Evolutionary conservation across 2,797 vertebrate species (phyloP), one percentile per base, ranked within the genome.

Genomic region (Pelodytes ibericus): DNA sequence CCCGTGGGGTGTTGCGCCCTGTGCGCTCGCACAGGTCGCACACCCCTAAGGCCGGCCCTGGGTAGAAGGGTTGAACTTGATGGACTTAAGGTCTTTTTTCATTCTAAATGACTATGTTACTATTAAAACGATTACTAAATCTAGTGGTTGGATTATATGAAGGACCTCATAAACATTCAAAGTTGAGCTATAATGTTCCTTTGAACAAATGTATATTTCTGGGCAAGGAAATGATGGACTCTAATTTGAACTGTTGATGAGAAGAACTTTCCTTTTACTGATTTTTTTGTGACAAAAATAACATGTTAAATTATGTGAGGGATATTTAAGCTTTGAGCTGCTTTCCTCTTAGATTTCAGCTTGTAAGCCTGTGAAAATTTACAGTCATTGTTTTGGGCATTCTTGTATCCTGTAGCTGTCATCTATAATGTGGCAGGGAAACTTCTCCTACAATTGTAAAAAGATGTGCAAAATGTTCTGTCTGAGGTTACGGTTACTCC

Each of bases 381-480:
- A 1, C n/a, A 22, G 20, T 53, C 2, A 53, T 5, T 24, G 6
- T 24, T 11, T 15, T 15, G 11, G 56, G 56, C 27, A 29, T 58
- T 58, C 56, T 29, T 58, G 8, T 58, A 1, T 26, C 24, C 26
- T 27, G 56, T 27, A 2, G 15, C 27, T 16, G 16, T 60, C 8
- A 30, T 60, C 2, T 60, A 60, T 30, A 31, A 2, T 60, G 16
- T 16, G 16, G 10, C 3, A 60, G 8, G 18, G 18, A n/a, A 31
- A 30, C 27, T 18, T 18, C 26, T 29, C 18, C 18, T 39, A 10
- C n/a, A 62, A 24, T 39, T 33, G 18, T 60, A 31, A 60, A 53
- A 60, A 39, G 60, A 33, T 62, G 30, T 20, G 60, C 18, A 36
- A 39, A 31, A 62, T 62, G 60, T 22, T 62, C 16, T 62, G 31